phyloP scores from a whole-genome alignment of 1,140 invertebrate genomes.

The Lordiphosa clarofinis region DNA sequence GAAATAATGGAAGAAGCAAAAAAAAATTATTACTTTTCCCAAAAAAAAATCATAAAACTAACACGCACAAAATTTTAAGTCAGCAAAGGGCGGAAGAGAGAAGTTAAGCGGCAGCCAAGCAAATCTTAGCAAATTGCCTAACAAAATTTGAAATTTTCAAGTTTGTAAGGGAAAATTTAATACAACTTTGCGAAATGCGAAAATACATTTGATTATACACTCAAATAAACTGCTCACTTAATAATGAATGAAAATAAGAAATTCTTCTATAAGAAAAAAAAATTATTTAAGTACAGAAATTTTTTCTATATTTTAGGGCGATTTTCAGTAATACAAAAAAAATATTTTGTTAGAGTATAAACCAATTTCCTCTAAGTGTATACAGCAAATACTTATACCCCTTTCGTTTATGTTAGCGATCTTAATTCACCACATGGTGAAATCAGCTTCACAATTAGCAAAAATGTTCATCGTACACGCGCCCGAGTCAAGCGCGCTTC shows the following conservation, averaged over 20 bases:
- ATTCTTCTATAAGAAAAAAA: too few species aligned
- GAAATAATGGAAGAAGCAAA: not conserved
- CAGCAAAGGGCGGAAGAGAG: not conserved
- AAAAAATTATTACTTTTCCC: constrained; percentile 5
- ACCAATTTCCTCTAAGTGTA: constrained; percentile 23
- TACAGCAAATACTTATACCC: not conserved
- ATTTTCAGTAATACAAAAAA: too few species aligned
- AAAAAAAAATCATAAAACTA: not conserved
- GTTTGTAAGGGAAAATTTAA: not conserved
- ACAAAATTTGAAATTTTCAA: not conserved
- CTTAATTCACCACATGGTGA: constrained; percentile 50
- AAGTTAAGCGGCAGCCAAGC: not conserved
- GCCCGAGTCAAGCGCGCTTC: constrained; percentile 22
- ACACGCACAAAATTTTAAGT: constrained; percentile 5
- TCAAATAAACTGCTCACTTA: too few species aligned
- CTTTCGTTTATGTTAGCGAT: constrained; percentile 6
- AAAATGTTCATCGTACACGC: constrained; percentile 18
- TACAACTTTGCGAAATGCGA: constrained; percentile 1
- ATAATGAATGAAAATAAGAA: too few species aligned
- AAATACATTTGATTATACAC: too few species aligned
- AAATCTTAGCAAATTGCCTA: constrained; percentile 1
- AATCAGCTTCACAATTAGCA: constrained; percentile 46
- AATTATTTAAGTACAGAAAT: too few species aligned
- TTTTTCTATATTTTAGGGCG: too few species aligned
- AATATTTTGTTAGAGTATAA: too few species aligned